Percentiles rank a stretch among this genome's conserved stretches.
These are phyloP conservation scores for Xenopus borealis DNA, from an alignment of 2,113 vertebrate species.

Conservation along the genomic window DNA sequence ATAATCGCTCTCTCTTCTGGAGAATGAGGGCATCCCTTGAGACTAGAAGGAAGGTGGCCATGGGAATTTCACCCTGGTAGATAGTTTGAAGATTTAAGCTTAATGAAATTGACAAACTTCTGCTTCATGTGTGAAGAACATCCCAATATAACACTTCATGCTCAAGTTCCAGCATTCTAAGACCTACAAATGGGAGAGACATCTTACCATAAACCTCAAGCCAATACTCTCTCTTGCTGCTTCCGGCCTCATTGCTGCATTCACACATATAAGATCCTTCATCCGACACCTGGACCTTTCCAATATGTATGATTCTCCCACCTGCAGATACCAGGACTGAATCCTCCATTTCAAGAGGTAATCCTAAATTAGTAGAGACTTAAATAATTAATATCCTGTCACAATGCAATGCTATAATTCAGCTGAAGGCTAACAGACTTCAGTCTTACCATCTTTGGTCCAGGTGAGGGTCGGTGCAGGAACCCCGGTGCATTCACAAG, in stretches of 20 bases:
- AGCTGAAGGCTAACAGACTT: neutral
- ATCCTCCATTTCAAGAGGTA: constrained; percentile 40
- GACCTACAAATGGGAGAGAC: no score
- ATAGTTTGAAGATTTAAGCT: no score
- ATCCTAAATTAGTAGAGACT: constrained; percentile 46
- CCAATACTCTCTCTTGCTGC: constrained; percentile 54
- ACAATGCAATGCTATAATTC: neutral
- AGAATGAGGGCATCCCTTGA: no score
- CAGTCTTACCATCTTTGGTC: constrained; percentile 76
- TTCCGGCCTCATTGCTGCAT: constrained; percentile 60
- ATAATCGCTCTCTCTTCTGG: no score
- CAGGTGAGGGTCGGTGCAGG: constrained; percentile 81
- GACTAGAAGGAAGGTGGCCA: no score
- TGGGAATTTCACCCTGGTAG: no score
- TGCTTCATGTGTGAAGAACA: no score
- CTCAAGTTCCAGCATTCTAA: no score
- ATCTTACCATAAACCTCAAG: constrained; percentile 62
- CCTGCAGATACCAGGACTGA: constrained; percentile 42
- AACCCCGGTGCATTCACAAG: constrained; percentile 76
- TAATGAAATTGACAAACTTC: no score
- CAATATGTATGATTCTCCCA: constrained; percentile 57
- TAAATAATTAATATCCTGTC: neutral
- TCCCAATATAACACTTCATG: no score
- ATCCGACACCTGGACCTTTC: constrained; percentile 48
- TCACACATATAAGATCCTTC: constrained; percentile 57